Evolutionary conservation across 2,113 vertebrate species (phyloP), one percentile per base, ranked within the genome.

Genomic region (Elephantulus edwardii): DNA sequence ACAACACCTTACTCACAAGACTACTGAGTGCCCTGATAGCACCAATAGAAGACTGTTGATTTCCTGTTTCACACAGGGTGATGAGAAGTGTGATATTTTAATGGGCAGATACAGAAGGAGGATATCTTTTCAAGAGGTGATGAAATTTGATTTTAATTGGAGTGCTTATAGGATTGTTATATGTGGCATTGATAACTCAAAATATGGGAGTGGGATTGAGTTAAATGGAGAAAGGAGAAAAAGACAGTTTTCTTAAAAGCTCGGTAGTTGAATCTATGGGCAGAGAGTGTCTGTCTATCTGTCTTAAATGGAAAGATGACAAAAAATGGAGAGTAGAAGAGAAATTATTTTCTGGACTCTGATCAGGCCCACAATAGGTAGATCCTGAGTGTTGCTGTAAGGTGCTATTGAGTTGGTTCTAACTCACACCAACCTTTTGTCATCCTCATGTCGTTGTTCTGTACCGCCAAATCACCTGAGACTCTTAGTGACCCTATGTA

Each of bases 111-210:
- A 46, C 1, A 42, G 2, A 83, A 1, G 11, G 0, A 64, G 3
- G 19, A 2, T 50, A 24, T 16, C 10, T 86, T 81, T 86, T 78
- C 20, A 87, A 14, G 30, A n/a, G 42, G n/a, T 48, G 38, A 42
- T 79, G 42, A 93, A n/a, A 30, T 62, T 76, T 35, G 81, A 22
- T 87, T 77, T 89, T 87, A 40, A 81, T 83, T 66, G 46, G 48
- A n/a, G 12, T 54, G 8, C 44, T 56, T 81, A 33, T 14, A 26
- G 16, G 40, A 86, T 16, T 68, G 16, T 76, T 81, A 10, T 13
- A 11, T 60, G 35, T 33, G 62, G 6, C 35, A 2, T 7, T 19
- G 56, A 38, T 62, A 17, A 54, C 38, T 66, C 14, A 14, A 76
- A 77, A 48, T 89, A 56, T 44, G 1, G 22, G 11, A 9, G 6